Evolutionary conservation across 2,888 invertebrate genomes (phyloP).

Genomic region (Monochamus alternatus): DNA sequence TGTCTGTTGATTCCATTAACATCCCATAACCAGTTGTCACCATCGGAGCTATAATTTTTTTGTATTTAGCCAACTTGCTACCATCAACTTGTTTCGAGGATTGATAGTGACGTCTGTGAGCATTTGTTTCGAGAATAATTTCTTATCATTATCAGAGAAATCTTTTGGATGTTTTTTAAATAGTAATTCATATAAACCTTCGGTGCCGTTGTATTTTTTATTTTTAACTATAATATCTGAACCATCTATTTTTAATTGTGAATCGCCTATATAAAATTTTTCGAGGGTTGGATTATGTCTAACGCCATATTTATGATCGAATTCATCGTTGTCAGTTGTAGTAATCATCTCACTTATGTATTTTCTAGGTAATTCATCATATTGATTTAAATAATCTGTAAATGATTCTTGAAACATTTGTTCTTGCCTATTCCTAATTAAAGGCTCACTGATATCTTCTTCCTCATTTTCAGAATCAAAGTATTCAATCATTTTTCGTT

Average conservation of each 20-base stretch:
- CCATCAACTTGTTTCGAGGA: conserved; percentile 17
- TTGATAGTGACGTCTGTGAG: conserved; percentile 24
- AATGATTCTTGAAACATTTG: conserved; percentile 12
- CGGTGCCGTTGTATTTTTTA: conserved; percentile 17
- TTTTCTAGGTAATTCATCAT: conserved; percentile 32
- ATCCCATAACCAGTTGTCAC: too few relatives aligned
- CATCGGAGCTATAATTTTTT: background rate
- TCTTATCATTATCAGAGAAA: background rate
- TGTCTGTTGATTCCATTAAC: background rate
- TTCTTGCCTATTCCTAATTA: background rate
- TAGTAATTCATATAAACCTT: conserved; percentile 2
- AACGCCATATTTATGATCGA: conserved; percentile 33
- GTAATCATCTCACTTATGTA: conserved; percentile 22
- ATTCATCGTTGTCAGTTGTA: conserved; percentile 2
- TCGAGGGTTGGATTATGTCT: conserved; percentile 17
- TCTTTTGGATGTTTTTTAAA: conserved; percentile 6
- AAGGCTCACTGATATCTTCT: background rate
- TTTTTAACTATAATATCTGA: conserved; percentile 18
- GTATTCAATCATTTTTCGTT: conserved; percentile 2
- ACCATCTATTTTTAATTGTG: conserved; percentile 11
- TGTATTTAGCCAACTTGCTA: conserved; percentile 12
- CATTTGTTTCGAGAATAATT: conserved; percentile 18
- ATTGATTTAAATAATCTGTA: conserved; percentile 29
- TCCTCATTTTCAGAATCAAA: background rate
- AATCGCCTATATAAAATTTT: conserved; percentile 25